Evolutionary conservation across 2,113 vertebrate species (phyloP).

Genomic region (Donacobius atricapilla): DNA sequence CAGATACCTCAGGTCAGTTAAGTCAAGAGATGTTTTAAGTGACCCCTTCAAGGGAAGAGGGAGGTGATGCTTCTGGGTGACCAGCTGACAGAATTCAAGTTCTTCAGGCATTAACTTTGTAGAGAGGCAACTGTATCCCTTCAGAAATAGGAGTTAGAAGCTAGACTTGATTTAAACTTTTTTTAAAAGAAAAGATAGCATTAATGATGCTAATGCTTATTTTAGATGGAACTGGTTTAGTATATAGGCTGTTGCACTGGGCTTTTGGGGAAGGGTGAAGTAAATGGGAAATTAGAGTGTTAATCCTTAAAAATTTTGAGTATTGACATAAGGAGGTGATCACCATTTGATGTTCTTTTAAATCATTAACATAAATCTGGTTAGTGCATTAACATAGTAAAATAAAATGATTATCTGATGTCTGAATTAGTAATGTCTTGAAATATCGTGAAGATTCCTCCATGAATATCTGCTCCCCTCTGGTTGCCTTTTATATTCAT

Average conservation of each 20-base stretch:
- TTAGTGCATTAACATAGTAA: background rate
- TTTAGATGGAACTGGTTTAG: background rate
- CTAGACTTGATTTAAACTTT: background rate
- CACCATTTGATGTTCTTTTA: background rate
- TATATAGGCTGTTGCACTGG: background rate
- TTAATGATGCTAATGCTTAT: background rate
- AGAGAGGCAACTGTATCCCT: background rate
- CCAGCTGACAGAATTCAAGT: background rate
- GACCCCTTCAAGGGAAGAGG: background rate
- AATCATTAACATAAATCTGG: background rate
- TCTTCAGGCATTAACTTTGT: background rate
- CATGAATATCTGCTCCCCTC: background rate
- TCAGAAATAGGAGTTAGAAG: background rate
- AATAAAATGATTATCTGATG: background rate
- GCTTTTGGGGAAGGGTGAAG: background rate
- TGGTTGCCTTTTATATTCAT: background rate
- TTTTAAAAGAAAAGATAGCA: background rate
- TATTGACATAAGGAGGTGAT: background rate
- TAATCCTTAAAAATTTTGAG: background rate
- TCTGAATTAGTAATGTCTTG: background rate
- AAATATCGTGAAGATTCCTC: background rate
- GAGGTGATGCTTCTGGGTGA: background rate
- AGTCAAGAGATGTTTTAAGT: background rate
- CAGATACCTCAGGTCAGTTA: constrained; percentile 91
- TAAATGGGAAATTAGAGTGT: background rate